phyloP scores from a whole-genome alignment of 2,888 invertebrate species.

The Tenthredo scrophulariae region DNA sequence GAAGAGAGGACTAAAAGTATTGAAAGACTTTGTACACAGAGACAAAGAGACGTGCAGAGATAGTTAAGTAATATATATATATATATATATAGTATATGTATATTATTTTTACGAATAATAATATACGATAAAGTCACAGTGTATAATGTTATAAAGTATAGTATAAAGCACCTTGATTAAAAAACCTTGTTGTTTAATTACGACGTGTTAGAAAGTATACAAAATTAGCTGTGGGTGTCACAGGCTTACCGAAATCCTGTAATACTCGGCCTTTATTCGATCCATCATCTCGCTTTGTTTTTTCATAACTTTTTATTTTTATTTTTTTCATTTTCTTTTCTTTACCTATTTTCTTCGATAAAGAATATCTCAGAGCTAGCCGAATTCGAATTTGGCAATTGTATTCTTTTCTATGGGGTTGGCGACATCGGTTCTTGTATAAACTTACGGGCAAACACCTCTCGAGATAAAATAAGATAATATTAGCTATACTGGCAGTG shows the following conservation, averaged over 20 bases:
- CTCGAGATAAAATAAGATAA: too few relatives aligned
- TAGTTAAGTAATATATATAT: neutral
- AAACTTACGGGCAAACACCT: too few relatives aligned
- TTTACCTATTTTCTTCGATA: neutral
- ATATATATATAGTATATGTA: constrained; percentile 60
- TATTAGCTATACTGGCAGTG: constrained; percentile 2
- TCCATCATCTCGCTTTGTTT: constrained; percentile 41
- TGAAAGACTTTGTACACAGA: neutral
- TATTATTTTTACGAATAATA: constrained; percentile 46
- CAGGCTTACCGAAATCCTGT: constrained; percentile 57
- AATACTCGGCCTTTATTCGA: constrained; percentile 13
- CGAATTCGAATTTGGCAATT: neutral
- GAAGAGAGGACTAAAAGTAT: neutral
- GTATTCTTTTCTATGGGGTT: neutral
- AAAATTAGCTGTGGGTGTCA: constrained; percentile 60
- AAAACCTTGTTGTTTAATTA: constrained; percentile 60
- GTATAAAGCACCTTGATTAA: constrained; percentile 73
- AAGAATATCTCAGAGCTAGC: constrained; percentile 13
- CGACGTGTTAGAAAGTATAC: constrained; percentile 66
- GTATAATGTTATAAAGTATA: constrained; percentile 59
- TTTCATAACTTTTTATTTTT: neutral
- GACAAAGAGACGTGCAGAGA: neutral
- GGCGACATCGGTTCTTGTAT: neutral
- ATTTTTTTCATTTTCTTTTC: neutral
- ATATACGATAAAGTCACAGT: constrained; percentile 4